Evolutionary conservation across 2,888 invertebrate species (phyloP).

Genomic region (Invenusta paracnida): DNA sequence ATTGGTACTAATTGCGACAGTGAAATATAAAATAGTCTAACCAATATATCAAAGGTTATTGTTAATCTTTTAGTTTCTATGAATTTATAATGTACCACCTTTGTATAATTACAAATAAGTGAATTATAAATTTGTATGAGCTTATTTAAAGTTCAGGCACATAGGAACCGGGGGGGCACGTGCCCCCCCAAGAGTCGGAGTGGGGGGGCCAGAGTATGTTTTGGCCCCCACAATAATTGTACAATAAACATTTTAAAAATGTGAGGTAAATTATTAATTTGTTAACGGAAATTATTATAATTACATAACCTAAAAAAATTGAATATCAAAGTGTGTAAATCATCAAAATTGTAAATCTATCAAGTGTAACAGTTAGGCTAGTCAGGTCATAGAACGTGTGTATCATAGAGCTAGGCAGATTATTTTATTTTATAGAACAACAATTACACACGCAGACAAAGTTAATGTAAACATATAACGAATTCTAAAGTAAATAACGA

Average conservation of each 20-base stretch:
- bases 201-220: not conserved
- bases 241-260: not conserved
- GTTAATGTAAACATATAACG: not conserved
- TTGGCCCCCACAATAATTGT: not conserved
- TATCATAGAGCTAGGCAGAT: slow-evolving; percentile 21
- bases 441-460: not conserved
- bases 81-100: too few relatives aligned
- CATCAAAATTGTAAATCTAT: not conserved
- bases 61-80: too few relatives aligned
- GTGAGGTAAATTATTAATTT: not conserved
- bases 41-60: too few relatives aligned
- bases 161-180: not conserved
- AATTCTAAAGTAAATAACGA: not conserved
- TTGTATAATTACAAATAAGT: too few relatives aligned
- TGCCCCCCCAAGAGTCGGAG: not conserved
- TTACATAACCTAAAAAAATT: not conserved
- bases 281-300: not conserved
- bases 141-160: too few relatives aligned
- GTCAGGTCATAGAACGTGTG: not conserved
- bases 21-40: too few relatives aligned
- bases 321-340: not conserved
- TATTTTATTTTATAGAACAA: not conserved
- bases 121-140: too few relatives aligned
- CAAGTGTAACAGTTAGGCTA: not conserved
- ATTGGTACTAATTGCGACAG: too few relatives aligned